Conservation (phyloP, 2,888 invertebrate species). For the Sphecodes monilicornis region DNA sequence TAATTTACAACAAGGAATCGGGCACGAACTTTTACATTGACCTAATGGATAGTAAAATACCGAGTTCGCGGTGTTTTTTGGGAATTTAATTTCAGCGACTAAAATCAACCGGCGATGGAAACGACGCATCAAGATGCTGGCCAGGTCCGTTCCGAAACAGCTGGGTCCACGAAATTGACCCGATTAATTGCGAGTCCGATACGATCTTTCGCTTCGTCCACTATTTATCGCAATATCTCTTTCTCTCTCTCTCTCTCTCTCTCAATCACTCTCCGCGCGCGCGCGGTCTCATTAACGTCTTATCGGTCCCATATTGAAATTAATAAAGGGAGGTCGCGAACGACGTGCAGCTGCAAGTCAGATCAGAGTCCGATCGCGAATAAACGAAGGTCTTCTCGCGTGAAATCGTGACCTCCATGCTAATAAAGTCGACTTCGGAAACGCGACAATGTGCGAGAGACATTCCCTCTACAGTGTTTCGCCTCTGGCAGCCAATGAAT, state of each 20-base stretch:
- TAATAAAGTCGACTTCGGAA: background rate
- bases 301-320: constrained; percentile 40
- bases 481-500: background rate
- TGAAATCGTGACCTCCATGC: background rate
- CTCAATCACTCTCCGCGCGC: background rate
- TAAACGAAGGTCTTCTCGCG: constrained; percentile 16
- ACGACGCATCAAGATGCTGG: background rate
- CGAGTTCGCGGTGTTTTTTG: background rate
- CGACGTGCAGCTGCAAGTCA: constrained; percentile 41
- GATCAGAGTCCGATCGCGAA: background rate
- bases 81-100: background rate
- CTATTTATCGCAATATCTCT: constrained; percentile 28
- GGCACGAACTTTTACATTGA: too few species aligned
- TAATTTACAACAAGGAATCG: too few species aligned
- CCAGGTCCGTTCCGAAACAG: constrained; percentile 17
- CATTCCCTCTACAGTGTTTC: background rate
- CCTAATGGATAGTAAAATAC: too few species aligned
- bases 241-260: background rate
- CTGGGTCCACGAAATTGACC: constrained; percentile 25
- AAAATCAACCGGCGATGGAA: background rate
- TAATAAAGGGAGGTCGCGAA: constrained; percentile 34
- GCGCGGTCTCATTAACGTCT: constrained; percentile 35
- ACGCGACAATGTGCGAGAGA: background rate
- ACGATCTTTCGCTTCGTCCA: constrained; percentile 21
- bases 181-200: constrained; percentile 35